Percentiles rank a stretch among this genome's conserved stretches.
These are phyloP conservation scores for Numida meleagris DNA, from an alignment of 2,113 vertebrate genomes.

Conservation along the genomic window DNA sequence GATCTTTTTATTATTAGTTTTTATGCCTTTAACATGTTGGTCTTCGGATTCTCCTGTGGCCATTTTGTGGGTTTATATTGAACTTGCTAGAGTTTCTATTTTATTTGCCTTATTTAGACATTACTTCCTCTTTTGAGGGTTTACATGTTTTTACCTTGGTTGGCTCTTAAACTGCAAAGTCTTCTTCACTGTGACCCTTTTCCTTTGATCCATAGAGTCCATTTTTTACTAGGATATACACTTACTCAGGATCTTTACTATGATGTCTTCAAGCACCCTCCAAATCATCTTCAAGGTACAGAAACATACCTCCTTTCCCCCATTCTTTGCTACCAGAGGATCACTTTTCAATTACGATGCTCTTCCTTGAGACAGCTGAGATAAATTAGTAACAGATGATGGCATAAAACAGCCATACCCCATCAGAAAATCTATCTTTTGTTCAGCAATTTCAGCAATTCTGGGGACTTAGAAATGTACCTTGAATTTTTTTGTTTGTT, in stretches of 20 bases:
- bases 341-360: conserved; percentile 2
- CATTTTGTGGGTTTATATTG: background rate
- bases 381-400: conserved; percentile 51
- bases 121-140: background rate
- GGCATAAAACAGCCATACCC: background rate
- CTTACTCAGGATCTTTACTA: background rate
- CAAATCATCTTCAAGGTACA: background rate
- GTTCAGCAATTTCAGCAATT: conserved; percentile 17
- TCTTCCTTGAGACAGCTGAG: conserved; percentile 30
- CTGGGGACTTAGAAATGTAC: background rate
- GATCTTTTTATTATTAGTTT: conserved; percentile 41
- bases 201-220: background rate
- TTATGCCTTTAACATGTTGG: conserved; percentile 29
- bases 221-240: background rate
- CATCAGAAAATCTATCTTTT: conserved; percentile 10
- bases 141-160: background rate
- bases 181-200: background rate
- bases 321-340: conserved; percentile 27
- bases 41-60: background rate
- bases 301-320: background rate
- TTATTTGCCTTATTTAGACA: background rate
- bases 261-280: background rate
- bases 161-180: background rate
- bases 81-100: background rate
- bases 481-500: conserved; percentile 19